Evolutionary conservation across 2,113 vertebrate species (phyloP), one percentile per base, ranked within the genome.

Genomic region (Reinhardtius hippoglossoides): DNA sequence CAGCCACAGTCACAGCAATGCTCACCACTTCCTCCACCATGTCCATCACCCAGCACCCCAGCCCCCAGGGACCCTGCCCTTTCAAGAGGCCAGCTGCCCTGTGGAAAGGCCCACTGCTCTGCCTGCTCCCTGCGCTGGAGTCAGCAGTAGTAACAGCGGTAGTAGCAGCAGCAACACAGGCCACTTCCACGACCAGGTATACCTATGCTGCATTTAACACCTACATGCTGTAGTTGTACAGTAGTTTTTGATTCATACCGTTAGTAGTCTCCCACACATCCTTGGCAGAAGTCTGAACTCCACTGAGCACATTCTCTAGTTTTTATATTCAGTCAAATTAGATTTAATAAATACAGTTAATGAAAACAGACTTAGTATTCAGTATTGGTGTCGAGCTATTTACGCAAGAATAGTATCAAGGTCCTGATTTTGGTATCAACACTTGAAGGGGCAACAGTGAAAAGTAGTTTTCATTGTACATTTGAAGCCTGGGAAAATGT

Each of bases 11-110:
- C 46, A 50, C 65, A 93, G 95, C 76, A 96, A 95, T 76, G 86
- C 96, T 68, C 97, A 97, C 84, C 95, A 94, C 88, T 95, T 94
- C 81, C 96, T 97, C 79, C 96, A 96, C 69, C 98, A 98, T 78
- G 96, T 97, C 84, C 95, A 96, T 78, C 94, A 95, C 86, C 91
- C 96, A 56, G 95, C 96, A 67, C 94, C 91, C 0, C 92, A 92
- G 66, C 90, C 96, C 2, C 95, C 96, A 0, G 94, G 96, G 54
- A 94, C 96, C 18, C 79, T 95, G 81, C 90, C 96, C 0, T 98
- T 97, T 87, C 95, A 93, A 24, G 98, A 99, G 68, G 83, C 96
- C 21, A 92, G 94, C 84, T 99, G 97, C 84, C 96, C 96, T 7
- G 94, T 97, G 84, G 97, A 99, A 82, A 94, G 97, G 69, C 96